Evolutionary conservation across 2,797 vertebrate genomes (phyloP).

Genomic region (Sparus aurata): DNA sequence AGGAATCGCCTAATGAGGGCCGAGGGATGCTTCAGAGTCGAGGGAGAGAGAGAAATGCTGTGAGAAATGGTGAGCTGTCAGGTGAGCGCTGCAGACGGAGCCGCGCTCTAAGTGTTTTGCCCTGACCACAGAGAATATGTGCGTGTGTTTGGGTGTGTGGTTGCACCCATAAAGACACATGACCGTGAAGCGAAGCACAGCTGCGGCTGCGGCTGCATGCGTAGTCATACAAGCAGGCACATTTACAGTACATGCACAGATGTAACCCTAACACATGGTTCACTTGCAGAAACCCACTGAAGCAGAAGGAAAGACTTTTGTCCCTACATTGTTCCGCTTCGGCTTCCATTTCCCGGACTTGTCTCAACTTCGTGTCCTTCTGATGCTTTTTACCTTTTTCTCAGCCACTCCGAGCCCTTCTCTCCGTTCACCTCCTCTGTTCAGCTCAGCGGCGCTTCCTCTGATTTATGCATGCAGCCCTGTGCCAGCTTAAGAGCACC

Average conservation of each 20-base stretch:
- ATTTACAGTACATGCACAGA: slow-evolving; percentile 30
- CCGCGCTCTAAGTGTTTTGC: slow-evolving; percentile 67
- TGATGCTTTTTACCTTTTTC: slow-evolving; percentile 27
- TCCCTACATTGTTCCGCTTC: not conserved
- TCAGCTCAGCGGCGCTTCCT: slow-evolving; percentile 29
- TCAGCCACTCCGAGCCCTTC: slow-evolving; percentile 5
- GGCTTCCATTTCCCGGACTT: slow-evolving; percentile 17
- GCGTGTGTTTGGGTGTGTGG: slow-evolving; percentile 5
- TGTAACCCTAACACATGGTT: slow-evolving; percentile 30
- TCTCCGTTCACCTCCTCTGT: slow-evolving; percentile 17
- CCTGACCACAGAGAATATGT: slow-evolving; percentile 49
- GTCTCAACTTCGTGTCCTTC: slow-evolving; percentile 12
- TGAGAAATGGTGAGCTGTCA: slow-evolving; percentile 74
- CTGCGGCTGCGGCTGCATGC: slow-evolving; percentile 18
- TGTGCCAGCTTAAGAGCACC: slow-evolving; percentile 56
- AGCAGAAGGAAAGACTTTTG: slow-evolving; percentile 22
- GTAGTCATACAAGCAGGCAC: slow-evolving; percentile 3
- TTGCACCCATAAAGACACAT: slow-evolving; percentile 38
- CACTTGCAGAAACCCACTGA: slow-evolving; percentile 27
- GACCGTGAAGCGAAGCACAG: slow-evolving; percentile 45
- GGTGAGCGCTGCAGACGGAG: slow-evolving; percentile 58
- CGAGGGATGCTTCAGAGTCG: slow-evolving; percentile 53
- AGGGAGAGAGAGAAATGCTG: slow-evolving; percentile 35
- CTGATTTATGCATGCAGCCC: slow-evolving; percentile 60
- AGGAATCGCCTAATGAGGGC: slow-evolving; percentile 66